Base-by-base conservation (phyloP, 2,888 invertebrate genomes). In the Uloborus plumipes region DNA sequence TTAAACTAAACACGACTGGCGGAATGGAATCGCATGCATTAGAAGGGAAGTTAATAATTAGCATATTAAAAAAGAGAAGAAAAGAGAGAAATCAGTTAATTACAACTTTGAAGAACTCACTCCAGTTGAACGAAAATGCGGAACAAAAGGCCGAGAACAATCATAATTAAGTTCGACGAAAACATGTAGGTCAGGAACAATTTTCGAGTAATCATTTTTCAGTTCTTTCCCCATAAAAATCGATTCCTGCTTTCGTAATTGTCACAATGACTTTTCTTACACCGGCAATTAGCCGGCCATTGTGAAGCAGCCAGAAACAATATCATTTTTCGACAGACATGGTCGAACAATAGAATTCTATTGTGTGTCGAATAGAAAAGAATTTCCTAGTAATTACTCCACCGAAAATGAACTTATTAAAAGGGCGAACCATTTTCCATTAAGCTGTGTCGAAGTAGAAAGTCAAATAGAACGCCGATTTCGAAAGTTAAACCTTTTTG, bases 201-300 rank as follows among this genome's bases (percentile, higher is more conserved):
- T 80, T 80, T 80, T 73, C 62, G 79, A 80, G 73, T 80, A 80
- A 80, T 80, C 79, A 80, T 80, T 80, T 80, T 80, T 80, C 79
- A 80, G 79, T 73, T 66, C 72, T 66, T 79, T 66, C 51, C 58
- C 66, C 78, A 79, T 73, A 67, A 80, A 80, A 80, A 80, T 80
- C 79, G 73, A 80, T 80, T 73, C 53, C 67, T 73, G 66, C 61
- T 31, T 73, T 55, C 79, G 67, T 80, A 80, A 80, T 73, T 80
- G 79, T 73, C 67, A 69, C 73, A 69, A 73, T 79, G 78, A 79
- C 78, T 79, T 79, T 79, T 80, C 79, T 80, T 80, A 67, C 79
- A 69, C 73, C 67, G 79, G 73, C 79, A 80, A 80, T 80, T 80
- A 80, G 61, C 66, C 67, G 26, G 59, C 62, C 79, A 80, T 79